phyloP scores from a whole-genome alignment of 2,888 invertebrate species.

The Hypomecis atomaria region DNA sequence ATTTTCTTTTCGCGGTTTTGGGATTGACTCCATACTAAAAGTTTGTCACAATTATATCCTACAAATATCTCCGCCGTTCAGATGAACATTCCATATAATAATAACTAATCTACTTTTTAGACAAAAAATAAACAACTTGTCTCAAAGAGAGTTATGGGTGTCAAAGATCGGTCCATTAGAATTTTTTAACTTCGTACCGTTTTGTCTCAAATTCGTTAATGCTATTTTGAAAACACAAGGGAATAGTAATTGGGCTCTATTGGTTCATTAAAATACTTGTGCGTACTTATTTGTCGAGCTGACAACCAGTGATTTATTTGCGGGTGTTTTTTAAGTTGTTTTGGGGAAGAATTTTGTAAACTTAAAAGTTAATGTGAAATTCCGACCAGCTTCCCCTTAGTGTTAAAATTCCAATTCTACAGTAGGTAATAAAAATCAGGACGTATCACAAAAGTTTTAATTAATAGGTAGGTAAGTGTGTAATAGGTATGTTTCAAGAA shows the following conservation, averaged over 20 bases:
- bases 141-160: constrained; percentile 40
- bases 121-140: constrained; percentile 11
- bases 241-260: constrained; percentile 70
- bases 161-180: constrained; percentile 47
- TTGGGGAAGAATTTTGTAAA: constrained; percentile 24
- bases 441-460: too few species aligned
- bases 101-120: neutral
- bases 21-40: too few species aligned
- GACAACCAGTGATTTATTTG: constrained; percentile 76
- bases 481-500: too few species aligned
- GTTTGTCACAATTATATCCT: too few species aligned
- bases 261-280: constrained; percentile 79
- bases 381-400: constrained; percentile 14
- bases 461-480: too few species aligned
- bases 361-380: constrained; percentile 26
- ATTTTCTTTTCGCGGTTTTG: too few species aligned
- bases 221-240: constrained; percentile 58
- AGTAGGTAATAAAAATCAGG: neutral
- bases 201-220: constrained; percentile 63
- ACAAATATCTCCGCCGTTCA: neutral
- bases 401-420: constrained; percentile 12
- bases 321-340: constrained; percentile 51
- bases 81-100: too few species aligned
- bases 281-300: constrained; percentile 59
- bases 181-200: constrained; percentile 61